Conservation (phyloP, 2,888 invertebrate genomes). For the Thera britannica region DNA sequence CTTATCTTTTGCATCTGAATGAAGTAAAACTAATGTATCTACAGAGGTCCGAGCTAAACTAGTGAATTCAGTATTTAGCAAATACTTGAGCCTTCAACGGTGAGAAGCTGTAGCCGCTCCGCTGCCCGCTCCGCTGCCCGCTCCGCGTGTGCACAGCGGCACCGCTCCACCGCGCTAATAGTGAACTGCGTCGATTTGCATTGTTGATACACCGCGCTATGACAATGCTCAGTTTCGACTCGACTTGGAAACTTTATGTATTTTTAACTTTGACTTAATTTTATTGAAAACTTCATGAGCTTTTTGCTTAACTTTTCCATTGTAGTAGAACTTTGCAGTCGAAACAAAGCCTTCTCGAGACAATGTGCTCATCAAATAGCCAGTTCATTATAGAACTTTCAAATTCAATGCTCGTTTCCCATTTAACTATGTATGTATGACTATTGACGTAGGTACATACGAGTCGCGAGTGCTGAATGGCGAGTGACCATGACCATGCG, state of each 20-base stretch:
- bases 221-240: slow-evolving; percentile 18
- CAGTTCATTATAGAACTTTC: slow-evolving; percentile 8
- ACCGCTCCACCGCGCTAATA: slow-evolving; percentile 32
- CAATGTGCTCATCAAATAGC: slow-evolving; percentile 16
- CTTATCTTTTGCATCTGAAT: too few species aligned
- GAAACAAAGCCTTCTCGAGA: slow-evolving; percentile 10
- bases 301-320: slow-evolving; percentile 17
- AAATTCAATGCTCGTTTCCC: neutral
- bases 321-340: slow-evolving; percentile 5
- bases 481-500: slow-evolving; percentile 30
- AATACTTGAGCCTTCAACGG: too few species aligned
- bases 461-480: too few species aligned
- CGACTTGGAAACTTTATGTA: slow-evolving; percentile 16
- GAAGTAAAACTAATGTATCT: too few species aligned
- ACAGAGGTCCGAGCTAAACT: too few species aligned
- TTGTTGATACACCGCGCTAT: slow-evolving; percentile 27
- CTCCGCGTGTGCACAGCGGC: slow-evolving; percentile 7
- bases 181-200: slow-evolving; percentile 34
- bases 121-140: neutral
- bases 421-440: neutral
- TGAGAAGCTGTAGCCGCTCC: too few species aligned
- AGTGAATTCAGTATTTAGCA: too few species aligned
- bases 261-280: slow-evolving; percentile 23
- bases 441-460: neutral
- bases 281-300: slow-evolving; percentile 19